A percentile compares a stretch with the other conserved stretches of the same genome.
Evolutionary conservation across 1,140 invertebrate genomes (phyloP).

Genomic region (Dendroctonus valens): DNA sequence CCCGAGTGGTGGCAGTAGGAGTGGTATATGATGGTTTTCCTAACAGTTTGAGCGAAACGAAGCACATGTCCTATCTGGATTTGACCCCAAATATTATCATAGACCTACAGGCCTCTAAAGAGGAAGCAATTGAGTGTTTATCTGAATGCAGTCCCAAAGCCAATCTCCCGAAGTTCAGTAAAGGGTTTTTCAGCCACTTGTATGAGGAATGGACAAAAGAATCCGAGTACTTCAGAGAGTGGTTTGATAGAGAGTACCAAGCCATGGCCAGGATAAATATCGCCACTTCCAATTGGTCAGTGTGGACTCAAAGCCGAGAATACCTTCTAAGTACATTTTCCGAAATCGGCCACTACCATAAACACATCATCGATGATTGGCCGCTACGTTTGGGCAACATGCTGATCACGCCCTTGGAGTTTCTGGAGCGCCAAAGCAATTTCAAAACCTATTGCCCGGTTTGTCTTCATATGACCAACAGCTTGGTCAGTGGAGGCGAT

Average conservation of each 20-base stretch:
- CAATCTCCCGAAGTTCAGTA: constrained; percentile 48
- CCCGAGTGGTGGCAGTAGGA: constrained; percentile 52
- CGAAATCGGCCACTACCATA: constrained; percentile 42
- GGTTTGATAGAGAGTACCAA: constrained; percentile 55
- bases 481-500: constrained; percentile 47
- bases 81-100: constrained; percentile 57
- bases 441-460: constrained; percentile 57
- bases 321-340: constrained; percentile 43
- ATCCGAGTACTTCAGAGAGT: constrained; percentile 48
- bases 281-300: constrained; percentile 53
- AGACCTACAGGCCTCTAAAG: constrained; percentile 50
- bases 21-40: constrained; percentile 61
- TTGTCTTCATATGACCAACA: constrained; percentile 52
- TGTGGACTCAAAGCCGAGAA: constrained; percentile 50
- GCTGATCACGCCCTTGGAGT: constrained; percentile 53
- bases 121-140: constrained; percentile 49
- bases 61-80: constrained; percentile 51
- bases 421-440: constrained; percentile 52
- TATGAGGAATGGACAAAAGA: constrained; percentile 51
- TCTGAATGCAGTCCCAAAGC: constrained; percentile 43
- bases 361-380: constrained; percentile 42
- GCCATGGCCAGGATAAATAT: constrained; percentile 49
- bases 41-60: constrained; percentile 50
- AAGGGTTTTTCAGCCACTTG: constrained; percentile 50
- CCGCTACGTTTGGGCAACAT: constrained; percentile 44